Evolutionary conservation across 2,888 invertebrate genomes (phyloP).

Genomic region (Peribatodes rhomboidaria): DNA sequence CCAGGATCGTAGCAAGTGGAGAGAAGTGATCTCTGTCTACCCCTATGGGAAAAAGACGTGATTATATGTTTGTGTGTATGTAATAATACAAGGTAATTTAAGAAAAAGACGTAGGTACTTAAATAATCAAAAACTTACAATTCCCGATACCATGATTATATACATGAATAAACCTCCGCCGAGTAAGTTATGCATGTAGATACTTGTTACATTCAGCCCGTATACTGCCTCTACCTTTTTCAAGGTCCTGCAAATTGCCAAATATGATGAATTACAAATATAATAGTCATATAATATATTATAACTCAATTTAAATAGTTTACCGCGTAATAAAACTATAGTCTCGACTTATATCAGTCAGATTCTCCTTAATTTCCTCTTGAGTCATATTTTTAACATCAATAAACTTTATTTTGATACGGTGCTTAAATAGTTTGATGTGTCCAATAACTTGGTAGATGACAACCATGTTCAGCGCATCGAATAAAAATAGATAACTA

Average conservation of each 20-base stretch:
- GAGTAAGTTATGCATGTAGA: constrained; percentile 60
- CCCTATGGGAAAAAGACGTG: too few relatives aligned
- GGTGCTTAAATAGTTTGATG: constrained; percentile 55
- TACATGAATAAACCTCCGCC: constrained; percentile 61
- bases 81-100: too few relatives aligned
- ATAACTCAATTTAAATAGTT: constrained; percentile 27
- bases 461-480: constrained; percentile 53
- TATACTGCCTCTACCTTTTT: constrained; percentile 56
- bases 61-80: too few relatives aligned
- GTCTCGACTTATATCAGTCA: constrained; percentile 53
- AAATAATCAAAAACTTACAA: constrained; percentile 41
- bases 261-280: neutral
- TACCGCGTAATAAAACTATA: constrained; percentile 58
- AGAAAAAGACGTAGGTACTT: too few relatives aligned
- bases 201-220: constrained; percentile 56
- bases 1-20: too few relatives aligned
- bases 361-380: constrained; percentile 43
- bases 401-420: constrained; percentile 45
- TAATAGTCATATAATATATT: neutral
- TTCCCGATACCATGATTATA: constrained; percentile 56
- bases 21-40: too few relatives aligned
- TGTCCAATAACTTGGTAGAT: constrained; percentile 61
- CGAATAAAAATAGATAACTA: constrained; percentile 47
- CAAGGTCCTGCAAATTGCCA: constrained; percentile 51
- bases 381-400: constrained; percentile 41